Evolutionary conservation across 2,888 invertebrate species (phyloP), one percentile per base, ranked within the genome.

Genomic region (Neocrepidodera transversa): DNA sequence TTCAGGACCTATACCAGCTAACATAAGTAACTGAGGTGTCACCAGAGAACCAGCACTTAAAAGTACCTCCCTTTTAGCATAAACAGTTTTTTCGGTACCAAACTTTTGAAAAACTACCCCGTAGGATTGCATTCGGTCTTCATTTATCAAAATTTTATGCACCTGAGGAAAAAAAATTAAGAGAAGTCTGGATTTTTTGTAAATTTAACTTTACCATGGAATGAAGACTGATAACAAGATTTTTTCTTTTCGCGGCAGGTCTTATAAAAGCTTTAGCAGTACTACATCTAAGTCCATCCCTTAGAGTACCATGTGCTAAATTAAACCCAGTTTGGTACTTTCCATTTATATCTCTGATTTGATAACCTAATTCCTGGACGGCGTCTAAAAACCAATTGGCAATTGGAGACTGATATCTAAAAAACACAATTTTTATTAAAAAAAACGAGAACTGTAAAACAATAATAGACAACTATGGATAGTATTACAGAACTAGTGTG

Each of bases 41-140:
- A 91, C 90, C 63, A 95, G 83, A 0, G 93, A 79, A 1, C 95
- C 97, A 0, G 93, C 93, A 13, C 93, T 89, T 32, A 97, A 76
- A 62, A 97, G 90, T 0, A 97, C 86, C 79, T 95, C 95, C 69
- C 85, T 87, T 6, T 82, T 83, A 0, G 90, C 90, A 62, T 79
- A 81, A 0, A 88, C 83, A 6, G 79, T 81, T 65, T 66, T 68
- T 49, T 69, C 78, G 2, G 80, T 75, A 1, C 83, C 84, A 40
- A 83, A 76, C 71, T 87, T 87, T n/a, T 80, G 83, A 68, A 90
- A 89, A 60, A 82, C 65, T 0, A 79, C 88, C 0, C 90, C 91
- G 35, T 85, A 83, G 0, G 89, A 91, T 30, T 80, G 80, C 67
- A 85, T 87, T 0, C 83, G 78, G 14, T 83, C 76, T 0, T 79